phyloP scores from a whole-genome alignment of 2,888 invertebrate species.

The Ditula angustiorana region DNA sequence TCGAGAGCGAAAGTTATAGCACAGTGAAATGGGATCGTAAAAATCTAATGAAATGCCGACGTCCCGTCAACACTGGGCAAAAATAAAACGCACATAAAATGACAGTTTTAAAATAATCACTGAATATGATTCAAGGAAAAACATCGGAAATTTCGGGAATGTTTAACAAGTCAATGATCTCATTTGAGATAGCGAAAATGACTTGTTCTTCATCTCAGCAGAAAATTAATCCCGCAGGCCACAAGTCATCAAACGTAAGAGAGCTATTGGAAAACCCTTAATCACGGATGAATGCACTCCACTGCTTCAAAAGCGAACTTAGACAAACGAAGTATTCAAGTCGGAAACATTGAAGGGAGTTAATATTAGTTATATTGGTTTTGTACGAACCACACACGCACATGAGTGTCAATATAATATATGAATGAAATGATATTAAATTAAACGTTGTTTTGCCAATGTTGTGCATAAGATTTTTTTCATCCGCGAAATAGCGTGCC shows the following conservation, averaged over 20 bases:
- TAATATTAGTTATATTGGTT: conserved; percentile 18
- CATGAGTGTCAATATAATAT: conserved; percentile 9
- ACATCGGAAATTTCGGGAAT: conserved; percentile 6
- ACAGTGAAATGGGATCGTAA: conserved; percentile 60
- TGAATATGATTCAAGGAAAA: conserved; percentile 15
- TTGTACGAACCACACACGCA: conserved; percentile 6
- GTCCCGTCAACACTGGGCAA: conserved; percentile 41
- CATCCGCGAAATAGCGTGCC: not conserved
- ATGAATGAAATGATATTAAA: conserved; percentile 9
- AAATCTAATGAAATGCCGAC: conserved; percentile 62
- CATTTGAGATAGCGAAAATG: conserved; percentile 22
- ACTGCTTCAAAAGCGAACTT: conserved; percentile 30
- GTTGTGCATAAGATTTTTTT: conserved; percentile 7
- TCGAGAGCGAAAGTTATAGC: conserved; percentile 54
- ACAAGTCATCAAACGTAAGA: conserved; percentile 45
- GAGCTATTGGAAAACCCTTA: conserved; percentile 49
- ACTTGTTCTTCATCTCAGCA: conserved; percentile 26
- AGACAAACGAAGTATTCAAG: conserved; percentile 29
- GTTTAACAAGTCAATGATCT: conserved; percentile 27
- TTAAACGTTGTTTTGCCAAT: conserved; percentile 20
- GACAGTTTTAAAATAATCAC: conserved; percentile 22
- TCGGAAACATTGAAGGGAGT: conserved; percentile 22
- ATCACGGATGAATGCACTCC: conserved; percentile 46
- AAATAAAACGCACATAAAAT: conserved; percentile 35
- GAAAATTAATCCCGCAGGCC: conserved; percentile 43